Percentiles rank a stretch among this genome's conserved stretches.
Conservation (phyloP, 2,797 vertebrate genomes). For the Emydoidea blandingii region DNA sequence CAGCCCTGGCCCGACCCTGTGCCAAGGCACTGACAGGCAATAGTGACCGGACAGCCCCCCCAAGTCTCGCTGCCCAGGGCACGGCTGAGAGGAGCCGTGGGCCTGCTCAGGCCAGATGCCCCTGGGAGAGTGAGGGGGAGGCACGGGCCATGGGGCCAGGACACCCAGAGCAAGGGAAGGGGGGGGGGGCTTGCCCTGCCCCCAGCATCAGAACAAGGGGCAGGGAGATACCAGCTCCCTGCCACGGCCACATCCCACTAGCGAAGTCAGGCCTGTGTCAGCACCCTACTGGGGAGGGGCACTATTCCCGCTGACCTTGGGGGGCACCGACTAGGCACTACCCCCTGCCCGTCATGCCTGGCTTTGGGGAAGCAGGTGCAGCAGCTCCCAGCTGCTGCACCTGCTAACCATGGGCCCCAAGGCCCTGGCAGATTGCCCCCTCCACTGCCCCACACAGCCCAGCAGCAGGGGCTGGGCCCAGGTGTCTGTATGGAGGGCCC, state of each 20-base stretch:
- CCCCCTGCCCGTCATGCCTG: no score
- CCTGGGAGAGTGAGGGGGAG: no score
- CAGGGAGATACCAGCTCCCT: not conserved
- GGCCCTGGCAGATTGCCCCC: not conserved
- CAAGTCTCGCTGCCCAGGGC: not conserved
- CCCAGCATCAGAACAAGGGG: not conserved
- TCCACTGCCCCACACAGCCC: no score
- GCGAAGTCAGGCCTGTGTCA: not conserved
- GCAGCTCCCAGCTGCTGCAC: not conserved
- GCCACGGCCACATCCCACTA: no score
- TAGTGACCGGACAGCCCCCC: not conserved
- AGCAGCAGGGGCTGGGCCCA: not conserved
- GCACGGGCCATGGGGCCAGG: not conserved
- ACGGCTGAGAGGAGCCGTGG: not conserved
- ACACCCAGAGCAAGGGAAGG: not conserved
- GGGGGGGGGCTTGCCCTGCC: no score
- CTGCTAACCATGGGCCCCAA: not conserved
- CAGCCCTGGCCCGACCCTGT: accelerated
- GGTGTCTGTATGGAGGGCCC: not conserved
- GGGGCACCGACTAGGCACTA: not conserved
- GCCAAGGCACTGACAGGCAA: not conserved
- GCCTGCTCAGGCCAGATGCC: not conserved
- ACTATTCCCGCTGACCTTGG: no score
- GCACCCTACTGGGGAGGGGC: no score
- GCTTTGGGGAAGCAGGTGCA: no score